Evolutionary conservation across 2,888 invertebrate species (phyloP).

Genomic region (Hydraecia micacea): DNA sequence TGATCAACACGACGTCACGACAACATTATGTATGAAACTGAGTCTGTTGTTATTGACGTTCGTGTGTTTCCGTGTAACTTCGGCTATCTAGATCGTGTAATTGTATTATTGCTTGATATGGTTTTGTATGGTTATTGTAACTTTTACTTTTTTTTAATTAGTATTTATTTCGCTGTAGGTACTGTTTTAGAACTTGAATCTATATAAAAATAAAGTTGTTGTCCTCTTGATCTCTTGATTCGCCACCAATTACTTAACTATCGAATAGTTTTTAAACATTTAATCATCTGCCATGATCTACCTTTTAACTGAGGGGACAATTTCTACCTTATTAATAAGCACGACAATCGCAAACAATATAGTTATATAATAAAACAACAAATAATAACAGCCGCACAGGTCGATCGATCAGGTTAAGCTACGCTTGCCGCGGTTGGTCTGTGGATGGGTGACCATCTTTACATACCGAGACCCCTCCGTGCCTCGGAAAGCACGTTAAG

Average conservation of each 20-base stretch:
- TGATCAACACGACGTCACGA: conserved; percentile 37
- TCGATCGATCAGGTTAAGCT: no score
- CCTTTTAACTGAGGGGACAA: neutral
- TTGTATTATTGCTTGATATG: conserved; percentile 6
- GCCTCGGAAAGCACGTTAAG: no score
- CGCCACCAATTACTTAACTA: neutral
- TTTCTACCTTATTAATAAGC: neutral
- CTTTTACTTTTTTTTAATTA: conserved; percentile 8
- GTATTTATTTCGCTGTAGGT: neutral
- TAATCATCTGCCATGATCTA: neutral
- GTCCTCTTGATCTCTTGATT: neutral
- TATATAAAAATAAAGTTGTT: neutral
- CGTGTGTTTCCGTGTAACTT: conserved; percentile 45
- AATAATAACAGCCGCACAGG: no score
- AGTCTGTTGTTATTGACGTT: conserved; percentile 17
- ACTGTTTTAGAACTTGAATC: neutral
- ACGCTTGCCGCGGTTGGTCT: no score
- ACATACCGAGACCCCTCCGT: no score
- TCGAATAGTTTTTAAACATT: neutral
- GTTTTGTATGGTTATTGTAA: neutral
- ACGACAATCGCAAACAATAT: neutral
- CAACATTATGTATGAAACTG: conserved; percentile 16
- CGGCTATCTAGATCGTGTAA: conserved; percentile 33
- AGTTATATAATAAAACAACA: no score
- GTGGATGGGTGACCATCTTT: no score